Evolutionary conservation across 2,888 invertebrate species (phyloP).

Genomic region (Geotrupes spiniger): DNA sequence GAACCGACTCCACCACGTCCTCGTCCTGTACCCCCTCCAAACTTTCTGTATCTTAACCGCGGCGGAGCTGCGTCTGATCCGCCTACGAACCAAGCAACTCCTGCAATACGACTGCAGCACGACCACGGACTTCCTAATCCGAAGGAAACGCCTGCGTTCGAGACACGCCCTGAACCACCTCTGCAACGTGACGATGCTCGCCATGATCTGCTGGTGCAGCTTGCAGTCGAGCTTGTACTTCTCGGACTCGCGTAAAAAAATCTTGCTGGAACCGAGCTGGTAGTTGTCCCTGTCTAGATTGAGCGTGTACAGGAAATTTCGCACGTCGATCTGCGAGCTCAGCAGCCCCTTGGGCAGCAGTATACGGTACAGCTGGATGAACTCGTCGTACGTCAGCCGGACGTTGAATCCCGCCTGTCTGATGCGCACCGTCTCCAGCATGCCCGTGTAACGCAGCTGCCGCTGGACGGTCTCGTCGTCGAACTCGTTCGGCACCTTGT

Average conservation of each 20-base stretch:
- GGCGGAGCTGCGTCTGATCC: slow-evolving; percentile 54
- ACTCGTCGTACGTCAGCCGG: slow-evolving; percentile 89
- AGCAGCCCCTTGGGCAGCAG: slow-evolving; percentile 82
- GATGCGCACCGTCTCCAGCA: slow-evolving; percentile 94
- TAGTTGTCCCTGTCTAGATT: slow-evolving; percentile 87
- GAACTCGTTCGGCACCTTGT: slow-evolving; percentile 89
- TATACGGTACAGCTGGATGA: slow-evolving; percentile 89
- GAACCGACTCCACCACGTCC: slow-evolving; percentile 66
- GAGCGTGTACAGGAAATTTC: slow-evolving; percentile 77
- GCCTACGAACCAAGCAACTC: slow-evolving; percentile 62
- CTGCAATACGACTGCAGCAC: slow-evolving; percentile 74
- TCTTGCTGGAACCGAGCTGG: slow-evolving; percentile 84
- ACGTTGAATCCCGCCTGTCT: slow-evolving; percentile 95
- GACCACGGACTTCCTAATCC: slow-evolving; percentile 69
- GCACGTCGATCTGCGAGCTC: slow-evolving; percentile 83
- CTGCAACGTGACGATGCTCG: slow-evolving; percentile 88
- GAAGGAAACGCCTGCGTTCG: slow-evolving; percentile 74
- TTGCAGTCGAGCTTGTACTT: slow-evolving; percentile 89
- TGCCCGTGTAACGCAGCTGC: slow-evolving; percentile 90
- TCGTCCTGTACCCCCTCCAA: slow-evolving; percentile 69
- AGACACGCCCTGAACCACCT: slow-evolving; percentile 84
- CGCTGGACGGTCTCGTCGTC: slow-evolving; percentile 91
- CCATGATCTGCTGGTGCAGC: slow-evolving; percentile 91
- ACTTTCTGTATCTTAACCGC: slow-evolving; percentile 72
- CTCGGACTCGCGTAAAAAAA: slow-evolving; percentile 91